These are phyloP conservation scores for Conchocele bisecta DNA, from an alignment of 2,888 invertebrate genomes.

Conservation along the genomic window DNA sequence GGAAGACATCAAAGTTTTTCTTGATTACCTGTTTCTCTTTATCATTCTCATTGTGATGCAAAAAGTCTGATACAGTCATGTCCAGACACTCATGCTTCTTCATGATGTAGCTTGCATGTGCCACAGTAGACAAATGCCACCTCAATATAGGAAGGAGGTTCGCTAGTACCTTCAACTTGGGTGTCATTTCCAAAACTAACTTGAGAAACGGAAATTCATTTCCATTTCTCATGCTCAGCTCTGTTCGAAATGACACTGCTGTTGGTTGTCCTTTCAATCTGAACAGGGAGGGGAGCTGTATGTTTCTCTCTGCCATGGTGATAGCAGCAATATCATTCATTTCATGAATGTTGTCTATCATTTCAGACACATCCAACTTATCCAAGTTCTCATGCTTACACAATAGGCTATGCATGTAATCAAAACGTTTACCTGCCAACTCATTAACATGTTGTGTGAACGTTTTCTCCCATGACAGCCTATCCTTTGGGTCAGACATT, in stretches of 20 bases:
- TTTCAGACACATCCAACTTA: not conserved
- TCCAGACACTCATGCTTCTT: slow-evolving; percentile 49
- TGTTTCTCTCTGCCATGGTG: not conserved
- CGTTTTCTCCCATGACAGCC: slow-evolving; percentile 10
- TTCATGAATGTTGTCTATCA: slow-evolving; percentile 13
- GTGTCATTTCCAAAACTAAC: slow-evolving; percentile 11
- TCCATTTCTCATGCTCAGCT: slow-evolving; percentile 10
- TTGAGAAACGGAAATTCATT: slow-evolving; percentile 30
- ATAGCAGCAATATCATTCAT: not conserved
- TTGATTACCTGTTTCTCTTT: not conserved
- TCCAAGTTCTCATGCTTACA: not conserved
- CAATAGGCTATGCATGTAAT: not conserved
- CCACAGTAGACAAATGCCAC: slow-evolving; percentile 56
- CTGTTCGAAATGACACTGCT: slow-evolving; percentile 17
- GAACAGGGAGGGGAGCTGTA: slow-evolving; percentile 16
- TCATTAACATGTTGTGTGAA: slow-evolving; percentile 8
- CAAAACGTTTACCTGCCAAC: slow-evolving; percentile 10
- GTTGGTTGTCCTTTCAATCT: slow-evolving; percentile 14
- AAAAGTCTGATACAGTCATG: slow-evolving; percentile 40
- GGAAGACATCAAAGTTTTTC: slow-evolving; percentile 11
- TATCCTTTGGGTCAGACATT: not conserved
- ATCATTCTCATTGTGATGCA: not conserved
- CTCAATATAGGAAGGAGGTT: slow-evolving; percentile 46
- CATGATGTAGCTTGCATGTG: slow-evolving; percentile 50
- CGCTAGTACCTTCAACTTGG: slow-evolving; percentile 30